These are phyloP conservation scores for Yoshiicerus persimilis DNA, from an alignment of 1,140 invertebrate genomes.

Conservation along the genomic window DNA sequence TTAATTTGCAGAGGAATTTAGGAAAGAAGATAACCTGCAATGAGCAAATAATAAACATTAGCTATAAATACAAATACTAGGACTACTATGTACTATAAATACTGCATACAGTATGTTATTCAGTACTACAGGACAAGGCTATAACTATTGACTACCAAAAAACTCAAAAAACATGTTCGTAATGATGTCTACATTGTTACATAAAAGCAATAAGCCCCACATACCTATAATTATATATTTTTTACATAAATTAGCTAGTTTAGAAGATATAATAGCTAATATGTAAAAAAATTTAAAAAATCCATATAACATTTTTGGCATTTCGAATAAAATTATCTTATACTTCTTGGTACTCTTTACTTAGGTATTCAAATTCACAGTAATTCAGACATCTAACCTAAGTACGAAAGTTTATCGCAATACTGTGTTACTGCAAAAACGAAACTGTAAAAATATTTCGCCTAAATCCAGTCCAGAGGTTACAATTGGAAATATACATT, in stretches of 20 bases:
- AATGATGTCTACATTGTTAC: not conserved
- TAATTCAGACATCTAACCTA: not conserved
- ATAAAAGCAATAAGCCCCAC: not conserved
- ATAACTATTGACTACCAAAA: no score
- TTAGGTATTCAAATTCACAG: not conserved
- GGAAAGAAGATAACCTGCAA: not conserved
- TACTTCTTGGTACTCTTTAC: not conserved
- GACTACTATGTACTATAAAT: not conserved
- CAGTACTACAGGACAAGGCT: not conserved
- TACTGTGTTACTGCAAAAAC: not conserved
- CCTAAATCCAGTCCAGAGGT: conserved; percentile 6
- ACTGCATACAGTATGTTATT: no score
- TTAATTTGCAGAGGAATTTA: not conserved
- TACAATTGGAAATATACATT: not conserved
- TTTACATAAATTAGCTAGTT: no score
- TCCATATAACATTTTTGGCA: not conserved
- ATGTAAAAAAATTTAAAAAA: conserved; percentile 4
- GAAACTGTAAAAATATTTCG: not conserved
- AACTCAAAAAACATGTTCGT: no score
- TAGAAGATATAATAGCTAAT: no score
- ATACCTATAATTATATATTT: no score
- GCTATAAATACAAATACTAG: not conserved
- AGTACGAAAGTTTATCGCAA: not conserved
- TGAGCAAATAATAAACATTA: not conserved
- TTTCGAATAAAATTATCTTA: not conserved